A percentile compares a stretch with the other conserved stretches of the same genome.
phyloP scores from a whole-genome alignment of 2,113 vertebrate species.

The Brachypodius melanocephalos region DNA sequence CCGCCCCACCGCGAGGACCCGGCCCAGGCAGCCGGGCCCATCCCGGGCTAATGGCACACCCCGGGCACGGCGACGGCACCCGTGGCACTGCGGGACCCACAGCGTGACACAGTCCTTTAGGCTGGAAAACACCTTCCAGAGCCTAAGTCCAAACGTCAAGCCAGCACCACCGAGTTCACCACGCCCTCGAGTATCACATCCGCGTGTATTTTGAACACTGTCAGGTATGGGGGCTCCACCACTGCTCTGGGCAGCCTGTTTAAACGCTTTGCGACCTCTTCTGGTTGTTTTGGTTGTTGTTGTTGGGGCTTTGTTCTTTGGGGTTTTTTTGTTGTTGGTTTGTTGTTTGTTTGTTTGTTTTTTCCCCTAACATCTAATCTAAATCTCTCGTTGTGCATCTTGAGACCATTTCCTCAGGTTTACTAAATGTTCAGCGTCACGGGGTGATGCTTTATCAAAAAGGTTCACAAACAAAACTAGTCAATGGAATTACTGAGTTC shows the following conservation, averaged over 20 bases:
- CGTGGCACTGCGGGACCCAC: accelerated
- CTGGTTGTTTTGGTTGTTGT: background rate
- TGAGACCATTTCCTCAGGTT: background rate
- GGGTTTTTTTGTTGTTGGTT: background rate
- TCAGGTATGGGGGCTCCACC: background rate
- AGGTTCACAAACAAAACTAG: background rate
- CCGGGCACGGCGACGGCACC: accelerated
- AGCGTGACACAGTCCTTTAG: accelerated
- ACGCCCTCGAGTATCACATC: background rate
- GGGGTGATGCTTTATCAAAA: background rate
- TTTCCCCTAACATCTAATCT: background rate
- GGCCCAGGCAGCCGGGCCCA: background rate
- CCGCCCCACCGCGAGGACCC: background rate
- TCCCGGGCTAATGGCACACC: too few relatives aligned
- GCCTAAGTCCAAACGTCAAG: accelerated
- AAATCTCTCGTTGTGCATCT: background rate
- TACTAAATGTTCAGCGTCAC: background rate
- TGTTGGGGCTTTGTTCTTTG: too few relatives aligned
- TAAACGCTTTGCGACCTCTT: background rate
- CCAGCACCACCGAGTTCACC: background rate
- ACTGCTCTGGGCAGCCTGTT: background rate
- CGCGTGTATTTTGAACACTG: background rate
- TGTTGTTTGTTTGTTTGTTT: too few relatives aligned
- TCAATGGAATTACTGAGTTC: background rate
- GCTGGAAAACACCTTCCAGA: background rate